A percentile compares a stretch with the other conserved stretches of the same genome.
Evolutionary conservation across 2,797 vertebrate species (phyloP).

Genomic region (Neosilurus hyrtlii): DNA sequence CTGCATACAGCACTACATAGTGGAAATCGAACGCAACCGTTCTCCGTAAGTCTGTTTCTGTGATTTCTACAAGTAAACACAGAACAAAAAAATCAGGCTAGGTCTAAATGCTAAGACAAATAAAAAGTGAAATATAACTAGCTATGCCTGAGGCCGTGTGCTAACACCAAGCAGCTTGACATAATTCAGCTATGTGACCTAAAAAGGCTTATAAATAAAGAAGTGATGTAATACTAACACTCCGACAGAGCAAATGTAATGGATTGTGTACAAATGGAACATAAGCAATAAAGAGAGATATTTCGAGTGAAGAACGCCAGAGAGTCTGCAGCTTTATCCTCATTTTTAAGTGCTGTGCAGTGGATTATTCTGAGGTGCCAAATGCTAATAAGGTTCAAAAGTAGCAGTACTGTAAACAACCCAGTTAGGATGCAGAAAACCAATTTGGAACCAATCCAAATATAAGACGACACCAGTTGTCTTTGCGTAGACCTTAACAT

Average conservation of each 20-base stretch:
- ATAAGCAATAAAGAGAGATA: constrained; percentile 50
- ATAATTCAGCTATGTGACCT: constrained; percentile 44
- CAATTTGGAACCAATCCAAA: neutral
- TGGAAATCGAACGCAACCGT: too few relatives aligned
- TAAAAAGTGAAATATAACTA: neutral
- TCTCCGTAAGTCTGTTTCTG: neutral
- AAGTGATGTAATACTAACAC: constrained; percentile 48
- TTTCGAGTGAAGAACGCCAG: constrained; percentile 1
- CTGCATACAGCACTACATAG: too few relatives aligned
- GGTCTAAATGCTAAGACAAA: neutral
- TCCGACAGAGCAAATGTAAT: constrained; percentile 37
- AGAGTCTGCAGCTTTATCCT: neutral
- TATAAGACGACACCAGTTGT: neutral
- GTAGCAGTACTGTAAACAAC: neutral
- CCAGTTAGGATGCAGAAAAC: neutral
- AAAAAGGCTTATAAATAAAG: constrained; percentile 38
- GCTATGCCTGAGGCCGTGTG: neutral
- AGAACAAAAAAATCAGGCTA: neutral
- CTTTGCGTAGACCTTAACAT: neutral
- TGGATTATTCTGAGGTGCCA: constrained; percentile 7
- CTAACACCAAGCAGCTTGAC: neutral
- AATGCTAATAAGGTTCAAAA: constrained; percentile 17
- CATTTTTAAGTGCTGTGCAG: too few relatives aligned
- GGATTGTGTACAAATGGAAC: constrained; percentile 55
- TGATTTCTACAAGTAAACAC: neutral